Base-by-base conservation (phyloP, 2,888 invertebrate species). In the Atethmia centrago region DNA sequence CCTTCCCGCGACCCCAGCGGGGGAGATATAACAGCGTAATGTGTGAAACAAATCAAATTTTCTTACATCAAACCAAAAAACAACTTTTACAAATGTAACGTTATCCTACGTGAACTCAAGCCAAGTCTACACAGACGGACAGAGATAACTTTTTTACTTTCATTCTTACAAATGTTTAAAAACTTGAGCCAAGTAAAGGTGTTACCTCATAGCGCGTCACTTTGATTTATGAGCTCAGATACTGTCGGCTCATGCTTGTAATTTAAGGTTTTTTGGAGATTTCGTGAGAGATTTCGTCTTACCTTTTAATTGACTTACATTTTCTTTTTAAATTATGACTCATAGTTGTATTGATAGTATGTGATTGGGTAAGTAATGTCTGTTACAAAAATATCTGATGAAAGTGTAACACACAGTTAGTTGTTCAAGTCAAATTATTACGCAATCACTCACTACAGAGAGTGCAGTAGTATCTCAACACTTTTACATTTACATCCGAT, bases 181-280 rank as follows among this genome's bases (percentile, higher is more conserved):
- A 58, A 25, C 59, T 63, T 21, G 40, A 68, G 72, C 42, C 51
- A 56, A 76, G 80, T 63, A 14, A 64, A 36, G 74, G 69, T 79
- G 70, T 78, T 70, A 68, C 61, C 68, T 70, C 69, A 78, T 63
- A 67, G 64, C 67, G 25, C 70, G 77, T 77, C 85, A 81, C 66
- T 70, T 63, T 86, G 86, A 86, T 86, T 86, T 81, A 86, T 74
- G 81, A 75, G 67, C 21, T 0, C 45, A 74, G 78, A 85, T 79
- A 82, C 53, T 79, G 82, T 79, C 79, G 55, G 59, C 71, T 81
- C 81, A 78, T 31, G 72, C 64, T 71, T 83, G 74, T 71, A 81
- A 85, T 84, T 85, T 81, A 75, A 66, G 59, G 49, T 55, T 61
- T 78, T 80, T 81, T 61, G 10, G n/a, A 59, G 14, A 68, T 59